Evolutionary conservation across 2,113 vertebrate species (phyloP).

Genomic region (Uria lomvia): DNA sequence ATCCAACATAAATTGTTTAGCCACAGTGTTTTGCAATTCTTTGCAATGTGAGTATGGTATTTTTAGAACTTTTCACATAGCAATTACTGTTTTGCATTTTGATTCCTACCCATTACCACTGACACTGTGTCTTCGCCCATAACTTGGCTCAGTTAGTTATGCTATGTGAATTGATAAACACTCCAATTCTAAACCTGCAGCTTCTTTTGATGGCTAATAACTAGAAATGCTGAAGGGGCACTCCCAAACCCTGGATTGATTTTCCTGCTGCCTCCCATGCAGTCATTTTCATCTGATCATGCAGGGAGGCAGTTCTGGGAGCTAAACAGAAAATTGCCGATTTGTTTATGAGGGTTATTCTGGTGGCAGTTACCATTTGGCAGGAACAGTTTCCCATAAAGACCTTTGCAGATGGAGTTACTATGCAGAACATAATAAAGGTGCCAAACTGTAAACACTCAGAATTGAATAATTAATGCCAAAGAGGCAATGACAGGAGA

Average conservation of each 20-base stretch:
- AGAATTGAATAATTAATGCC: conserved; percentile 17
- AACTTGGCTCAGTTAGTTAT: neutral
- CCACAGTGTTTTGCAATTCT: neutral
- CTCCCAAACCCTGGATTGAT: neutral
- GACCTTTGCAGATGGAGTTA: neutral
- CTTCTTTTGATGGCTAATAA: neutral
- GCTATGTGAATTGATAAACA: neutral
- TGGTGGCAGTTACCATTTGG: neutral
- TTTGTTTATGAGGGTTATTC: neutral
- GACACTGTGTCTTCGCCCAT: neutral
- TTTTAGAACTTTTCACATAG: neutral
- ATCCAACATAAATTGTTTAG: neutral
- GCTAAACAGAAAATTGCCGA: neutral
- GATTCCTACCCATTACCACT: neutral
- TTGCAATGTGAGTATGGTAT: neutral
- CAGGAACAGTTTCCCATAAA: neutral
- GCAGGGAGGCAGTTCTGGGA: neutral
- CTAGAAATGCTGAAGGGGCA: neutral
- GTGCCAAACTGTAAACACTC: neutral
- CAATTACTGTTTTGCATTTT: neutral
- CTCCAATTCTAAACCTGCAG: neutral
- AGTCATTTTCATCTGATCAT: neutral
- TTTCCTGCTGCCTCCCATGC: neutral
- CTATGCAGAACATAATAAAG: neutral
- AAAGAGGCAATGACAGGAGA: neutral